Conservation (phyloP, 2,113 vertebrate genomes). For the Uria lomvia region DNA sequence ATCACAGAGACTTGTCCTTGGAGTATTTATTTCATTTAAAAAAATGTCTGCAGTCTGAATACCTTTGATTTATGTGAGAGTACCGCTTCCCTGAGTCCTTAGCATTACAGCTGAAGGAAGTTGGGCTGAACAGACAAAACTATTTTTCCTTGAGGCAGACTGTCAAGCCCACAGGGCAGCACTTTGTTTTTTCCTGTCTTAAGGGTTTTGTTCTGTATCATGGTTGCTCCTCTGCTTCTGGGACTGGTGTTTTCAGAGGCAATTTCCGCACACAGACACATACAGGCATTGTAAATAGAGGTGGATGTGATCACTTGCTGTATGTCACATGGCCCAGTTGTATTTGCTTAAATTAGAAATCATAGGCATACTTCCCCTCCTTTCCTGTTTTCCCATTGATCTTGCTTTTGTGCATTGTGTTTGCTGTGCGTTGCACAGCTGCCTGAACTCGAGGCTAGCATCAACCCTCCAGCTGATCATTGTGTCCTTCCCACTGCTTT, state of each 20-base stretch:
- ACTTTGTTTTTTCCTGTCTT: neutral
- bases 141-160: neutral
- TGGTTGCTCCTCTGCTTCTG: neutral
- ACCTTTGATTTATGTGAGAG: neutral
- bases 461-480: neutral
- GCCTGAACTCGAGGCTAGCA: neutral
- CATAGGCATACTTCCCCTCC: neutral
- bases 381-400: conserved; percentile 4
- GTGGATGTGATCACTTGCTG: neutral
- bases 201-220: neutral
- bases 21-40: neutral
- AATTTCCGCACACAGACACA: neutral
- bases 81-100: neutral
- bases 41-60: neutral
- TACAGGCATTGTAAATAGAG: neutral
- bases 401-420: neutral
- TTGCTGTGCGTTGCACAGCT: neutral
- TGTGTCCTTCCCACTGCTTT: neutral
- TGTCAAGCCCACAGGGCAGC: neutral
- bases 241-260: neutral
- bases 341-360: neutral
- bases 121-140: neutral
- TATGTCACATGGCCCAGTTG: neutral
- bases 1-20: neutral
- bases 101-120: neutral